Evolutionary conservation across 1,140 invertebrate genomes (phyloP).

Genomic region (Monomorium pharaonis): DNA sequence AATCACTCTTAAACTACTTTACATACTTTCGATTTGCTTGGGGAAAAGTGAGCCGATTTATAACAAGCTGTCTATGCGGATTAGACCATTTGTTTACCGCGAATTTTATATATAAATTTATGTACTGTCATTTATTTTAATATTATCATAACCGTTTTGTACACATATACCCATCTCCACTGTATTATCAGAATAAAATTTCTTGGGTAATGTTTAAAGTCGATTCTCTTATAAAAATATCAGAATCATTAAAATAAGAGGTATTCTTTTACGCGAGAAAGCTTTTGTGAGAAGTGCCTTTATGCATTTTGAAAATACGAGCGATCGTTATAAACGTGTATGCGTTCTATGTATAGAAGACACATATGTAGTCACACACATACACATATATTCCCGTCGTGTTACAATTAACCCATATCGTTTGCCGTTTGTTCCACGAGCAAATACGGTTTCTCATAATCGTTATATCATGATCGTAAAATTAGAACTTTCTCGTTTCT

Average conservation of each 20-base stretch:
- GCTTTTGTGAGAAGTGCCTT: background rate
- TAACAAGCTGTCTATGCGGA: background rate
- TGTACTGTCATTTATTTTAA: background rate
- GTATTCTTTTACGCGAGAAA: background rate
- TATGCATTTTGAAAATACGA: background rate
- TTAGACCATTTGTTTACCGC: background rate
- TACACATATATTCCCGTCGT: background rate
- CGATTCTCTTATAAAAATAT: background rate
- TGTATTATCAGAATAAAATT: background rate
- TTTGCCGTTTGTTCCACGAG: background rate
- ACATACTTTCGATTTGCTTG: slow-evolving; percentile 27
- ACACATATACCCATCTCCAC: background rate
- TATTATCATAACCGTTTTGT: background rate
- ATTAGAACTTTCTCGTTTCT: slow-evolving; percentile 6
- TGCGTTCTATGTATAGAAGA: background rate
- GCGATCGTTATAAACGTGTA: background rate
- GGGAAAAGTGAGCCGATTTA: slow-evolving; percentile 31
- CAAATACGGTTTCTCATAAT: slow-evolving; percentile 22
- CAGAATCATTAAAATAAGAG: background rate
- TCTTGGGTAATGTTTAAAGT: background rate
- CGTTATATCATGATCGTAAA: slow-evolving; percentile 28
- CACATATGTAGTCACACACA: background rate
- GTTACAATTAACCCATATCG: background rate
- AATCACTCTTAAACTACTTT: slow-evolving; percentile 44
- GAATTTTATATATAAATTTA: slow-evolving; percentile 10